phyloP scores from a whole-genome alignment of 2,113 vertebrate species.

The Hassar affinis region DNA sequence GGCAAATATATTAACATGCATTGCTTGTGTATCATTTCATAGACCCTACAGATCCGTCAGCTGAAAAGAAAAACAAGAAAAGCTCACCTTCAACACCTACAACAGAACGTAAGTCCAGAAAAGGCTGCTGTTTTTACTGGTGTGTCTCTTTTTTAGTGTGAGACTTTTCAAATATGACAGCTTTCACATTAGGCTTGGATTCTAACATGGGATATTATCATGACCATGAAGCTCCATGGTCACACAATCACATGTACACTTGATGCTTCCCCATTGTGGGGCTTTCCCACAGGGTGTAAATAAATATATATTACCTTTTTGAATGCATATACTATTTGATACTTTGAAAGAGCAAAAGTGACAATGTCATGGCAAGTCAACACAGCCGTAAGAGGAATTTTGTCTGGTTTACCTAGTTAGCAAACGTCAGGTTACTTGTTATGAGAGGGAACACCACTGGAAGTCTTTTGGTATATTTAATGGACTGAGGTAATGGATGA shows the following conservation, averaged over 20 bases:
- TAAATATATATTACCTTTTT: neutral
- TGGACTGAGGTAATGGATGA: too few species aligned
- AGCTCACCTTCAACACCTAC: constrained; percentile 42
- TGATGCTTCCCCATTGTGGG: neutral
- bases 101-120: constrained; percentile 51
- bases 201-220: constrained; percentile 4
- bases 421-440: neutral
- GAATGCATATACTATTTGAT: constrained; percentile 36
- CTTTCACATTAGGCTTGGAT: neutral
- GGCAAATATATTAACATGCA: neutral
- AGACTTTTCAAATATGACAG: neutral
- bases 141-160: neutral
- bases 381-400: neutral
- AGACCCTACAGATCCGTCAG: constrained; percentile 48
- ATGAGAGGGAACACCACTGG: neutral
- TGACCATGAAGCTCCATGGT: neutral
- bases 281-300: neutral
- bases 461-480: neutral
- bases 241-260: neutral
- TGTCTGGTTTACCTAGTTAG: neutral
- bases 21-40: constrained; percentile 5
- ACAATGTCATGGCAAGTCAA: constrained; percentile 6
- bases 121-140: neutral
- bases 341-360: neutral
- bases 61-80: constrained; percentile 52